A percentile compares a stretch with the other conserved stretches of the same genome.
phyloP scores from a whole-genome alignment of 2,113 vertebrate species.

The Bettongia penicillata region DNA sequence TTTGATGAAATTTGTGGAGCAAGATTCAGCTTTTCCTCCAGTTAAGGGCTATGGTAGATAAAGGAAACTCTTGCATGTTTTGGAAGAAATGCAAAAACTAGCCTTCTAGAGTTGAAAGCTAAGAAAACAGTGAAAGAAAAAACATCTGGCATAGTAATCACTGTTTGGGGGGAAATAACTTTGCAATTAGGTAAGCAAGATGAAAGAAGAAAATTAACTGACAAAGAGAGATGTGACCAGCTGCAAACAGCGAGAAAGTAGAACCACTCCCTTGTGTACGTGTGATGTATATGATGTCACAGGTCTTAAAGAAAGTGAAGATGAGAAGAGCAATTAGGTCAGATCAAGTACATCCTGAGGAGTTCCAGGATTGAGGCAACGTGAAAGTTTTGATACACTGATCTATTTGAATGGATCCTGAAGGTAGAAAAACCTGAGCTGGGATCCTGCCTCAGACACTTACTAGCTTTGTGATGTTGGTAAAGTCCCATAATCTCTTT shows the following conservation, averaged over 20 bases:
- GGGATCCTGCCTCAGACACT: background rate
- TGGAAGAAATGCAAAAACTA: too few species aligned
- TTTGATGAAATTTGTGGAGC: background rate
- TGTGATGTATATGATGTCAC: background rate
- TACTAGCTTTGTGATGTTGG: background rate
- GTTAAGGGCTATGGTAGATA: too few species aligned
- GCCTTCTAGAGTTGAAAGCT: too few species aligned
- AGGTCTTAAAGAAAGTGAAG: background rate
- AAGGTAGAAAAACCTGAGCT: background rate
- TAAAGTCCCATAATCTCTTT: constrained; percentile 17
- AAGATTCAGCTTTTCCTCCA: too few species aligned
- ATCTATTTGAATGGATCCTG: background rate
- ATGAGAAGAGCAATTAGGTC: background rate
- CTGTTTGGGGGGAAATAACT: too few species aligned
- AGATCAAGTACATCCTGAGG: background rate
- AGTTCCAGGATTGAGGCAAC: background rate
- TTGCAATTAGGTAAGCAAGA: too few species aligned
- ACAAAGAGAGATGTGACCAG: background rate
- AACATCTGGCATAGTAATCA: too few species aligned
- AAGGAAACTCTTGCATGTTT: too few species aligned
- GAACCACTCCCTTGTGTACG: background rate
- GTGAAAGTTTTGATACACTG: background rate
- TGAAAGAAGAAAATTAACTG: background rate
- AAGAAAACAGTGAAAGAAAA: too few species aligned
- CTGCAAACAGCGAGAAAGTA: background rate